Evolutionary conservation across 2,113 vertebrate species (phyloP), one percentile per base, ranked within the genome.

Genomic region (Coryphaenoides rupestris): DNA sequence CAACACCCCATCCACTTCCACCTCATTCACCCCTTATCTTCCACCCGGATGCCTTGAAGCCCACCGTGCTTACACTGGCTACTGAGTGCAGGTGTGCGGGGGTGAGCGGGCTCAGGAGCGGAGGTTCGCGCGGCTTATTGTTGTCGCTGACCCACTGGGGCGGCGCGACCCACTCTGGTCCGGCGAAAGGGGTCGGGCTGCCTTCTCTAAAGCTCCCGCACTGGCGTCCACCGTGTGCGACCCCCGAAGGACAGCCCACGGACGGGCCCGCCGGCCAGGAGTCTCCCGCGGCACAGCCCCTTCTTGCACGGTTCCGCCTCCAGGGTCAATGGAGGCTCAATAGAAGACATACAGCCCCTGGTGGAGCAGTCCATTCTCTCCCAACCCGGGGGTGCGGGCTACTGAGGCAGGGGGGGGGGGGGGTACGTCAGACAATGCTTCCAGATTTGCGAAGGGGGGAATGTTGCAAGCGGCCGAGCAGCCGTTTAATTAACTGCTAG

Each of bases 121-220:
- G 80, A 64, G 69, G 57, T 84, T 84, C 75, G 74, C 62, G 33
- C 72, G 82, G 63, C 12, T 4, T 82, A 69, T 82, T 86, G 88
- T 82, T 75, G 82, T 85, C 60, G 75, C 63, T 23, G 23, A 57
- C 77, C 87, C 73, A 69, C 52, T 21, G 54, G 72, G 84, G n/a
- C n/a, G n/a, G n/a, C n/a, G 7, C 33, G 33, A 40, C 33, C 33
- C n/a, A n/a, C n/a, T 40, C 33, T 2, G 2, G 33, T 40, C 33
- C 13, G 9, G 33, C 7, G 7, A 40, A 12, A 40, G 13, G 33
- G 33, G 33, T 40, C 33, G 55, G 73, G 66, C 81, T 68, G 60
- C 72, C 83, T 89, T 86, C 84, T n/a, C n/a, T n/a, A n/a, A n/a
- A n/a, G n/a, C n/a, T n/a, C n/a, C n/a, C n/a, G n/a, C n/a, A n/a